A percentile compares a stretch with the other conserved stretches of the same genome.
Conservation (phyloP, 2,797 vertebrate species). For the Lepilemur septentrionalis region DNA sequence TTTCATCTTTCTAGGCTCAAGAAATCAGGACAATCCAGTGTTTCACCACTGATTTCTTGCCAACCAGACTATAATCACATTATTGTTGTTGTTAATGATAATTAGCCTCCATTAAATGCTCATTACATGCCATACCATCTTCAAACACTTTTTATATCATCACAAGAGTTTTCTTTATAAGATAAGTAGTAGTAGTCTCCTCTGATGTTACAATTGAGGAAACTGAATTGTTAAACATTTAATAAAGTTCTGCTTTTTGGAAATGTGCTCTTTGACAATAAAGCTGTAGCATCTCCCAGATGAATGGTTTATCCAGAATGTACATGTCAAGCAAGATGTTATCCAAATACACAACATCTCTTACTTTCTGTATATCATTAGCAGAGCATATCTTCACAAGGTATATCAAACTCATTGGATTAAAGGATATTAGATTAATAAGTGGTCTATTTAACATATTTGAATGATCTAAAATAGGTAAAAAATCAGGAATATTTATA, state of each 20-base stretch:
- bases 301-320: neutral
- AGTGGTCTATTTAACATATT: neutral
- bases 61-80: neutral
- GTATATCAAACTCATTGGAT: neutral
- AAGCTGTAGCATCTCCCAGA: neutral
- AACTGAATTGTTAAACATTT: neutral
- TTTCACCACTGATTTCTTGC: neutral
- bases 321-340: neutral
- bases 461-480: neutral
- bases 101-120: neutral
- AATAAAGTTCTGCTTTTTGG: conserved; percentile 4
- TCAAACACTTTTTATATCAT: conserved; percentile 1
- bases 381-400: neutral
- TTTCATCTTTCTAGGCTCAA: neutral
- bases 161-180: neutral
- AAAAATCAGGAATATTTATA: neutral
- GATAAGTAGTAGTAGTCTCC: neutral
- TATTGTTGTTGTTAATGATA: neutral
- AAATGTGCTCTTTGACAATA: neutral
- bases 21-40: neutral
- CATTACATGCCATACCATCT: neutral
- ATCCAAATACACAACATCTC: neutral
- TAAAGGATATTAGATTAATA: conserved; percentile 21
- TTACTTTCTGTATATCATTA: neutral
- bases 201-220: neutral